Base-by-base conservation (phyloP, 30 jellyfish, hydroid and myxozoan genomes). In the Mastigias papua region DNA sequence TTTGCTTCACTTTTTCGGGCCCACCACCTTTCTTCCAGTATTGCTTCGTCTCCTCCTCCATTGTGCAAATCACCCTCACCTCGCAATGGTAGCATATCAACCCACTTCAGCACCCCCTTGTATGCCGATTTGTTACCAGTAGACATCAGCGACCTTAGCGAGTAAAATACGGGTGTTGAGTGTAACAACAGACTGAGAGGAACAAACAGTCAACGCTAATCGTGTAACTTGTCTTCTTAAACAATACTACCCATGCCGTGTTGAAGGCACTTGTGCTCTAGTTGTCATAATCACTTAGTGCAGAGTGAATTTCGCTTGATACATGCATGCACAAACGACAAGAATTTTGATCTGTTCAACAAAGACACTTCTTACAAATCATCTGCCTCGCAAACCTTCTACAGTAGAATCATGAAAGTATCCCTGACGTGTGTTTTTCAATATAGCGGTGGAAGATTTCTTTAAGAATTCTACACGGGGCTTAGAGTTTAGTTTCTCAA, bases 301-400 rank as follows among this genome's bases (percentile, higher is more conserved):
- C 26, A 16, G 7, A 69, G 62, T 29, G 74, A 75, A 75, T 48
- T 75, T 68, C 73, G 48, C 20, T 75, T 75, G 86, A 37, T 32
- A 68, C 67, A 5, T 51, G 67, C 67, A 51, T 51, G 67, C 25
- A 4, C n/a, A 9, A 13, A 28, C 31, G 62, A 58, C 34, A 11
- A 28, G 46, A 57, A 9, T 37, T 57, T 60, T 77, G 48, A 37
- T 68, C n/a, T 6, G 58, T 29, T 23, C 9, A 31, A 58, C 74
- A 77, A 51, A 34, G 48, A 67, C 29, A 77, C 42, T 54, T 77
- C 88, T 78, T 54, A 58, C 88, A 27, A 66, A 63, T 58, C 76
- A 77, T 77, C 88, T 77, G 88, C 76, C 61, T 17, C 42, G 31
- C 22, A 31, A 25, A 19, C 54, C 49, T 50, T 75, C 60, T 61